phyloP scores from a whole-genome alignment of 1,140 invertebrate species.

The Drosophila tristis region DNA sequence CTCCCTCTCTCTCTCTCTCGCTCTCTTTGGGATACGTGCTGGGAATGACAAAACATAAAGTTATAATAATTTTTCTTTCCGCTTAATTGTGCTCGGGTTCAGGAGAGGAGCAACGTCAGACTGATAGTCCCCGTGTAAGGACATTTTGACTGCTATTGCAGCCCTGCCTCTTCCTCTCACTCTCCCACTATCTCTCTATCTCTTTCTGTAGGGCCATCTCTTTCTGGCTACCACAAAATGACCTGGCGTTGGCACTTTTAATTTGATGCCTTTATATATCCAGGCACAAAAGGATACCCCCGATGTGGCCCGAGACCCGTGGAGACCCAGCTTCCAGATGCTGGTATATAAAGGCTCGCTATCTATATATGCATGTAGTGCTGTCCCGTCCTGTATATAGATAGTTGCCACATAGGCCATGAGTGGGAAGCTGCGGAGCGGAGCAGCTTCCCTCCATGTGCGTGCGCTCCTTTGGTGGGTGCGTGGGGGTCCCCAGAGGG shows the following conservation, averaged over 20 bases:
- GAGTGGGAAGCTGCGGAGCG: background rate
- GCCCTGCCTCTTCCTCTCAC: conserved; percentile 5
- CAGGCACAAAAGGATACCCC: conserved; percentile 42
- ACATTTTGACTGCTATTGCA: conserved; percentile 27
- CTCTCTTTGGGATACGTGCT: conserved; percentile 48
- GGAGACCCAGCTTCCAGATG: conserved; percentile 26
- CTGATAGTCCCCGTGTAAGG: conserved; percentile 68
- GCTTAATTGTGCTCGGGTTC: conserved; percentile 75
- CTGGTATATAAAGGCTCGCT: conserved; percentile 6
- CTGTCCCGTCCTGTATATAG: conserved; percentile 19
- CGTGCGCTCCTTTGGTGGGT: conserved; percentile 45
- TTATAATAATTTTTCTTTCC: conserved; percentile 84
- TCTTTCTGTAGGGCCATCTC: background rate
- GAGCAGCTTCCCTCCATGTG: conserved; percentile 49
- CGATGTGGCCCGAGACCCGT: background rate
- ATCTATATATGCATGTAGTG: conserved; percentile 24
- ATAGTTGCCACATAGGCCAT: conserved; percentile 18
- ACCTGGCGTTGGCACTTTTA: conserved; percentile 73
- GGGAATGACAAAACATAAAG: conserved; percentile 81
- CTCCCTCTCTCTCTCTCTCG: background rate
- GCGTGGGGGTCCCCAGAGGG: conserved; percentile 19
- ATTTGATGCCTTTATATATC: conserved; percentile 80
- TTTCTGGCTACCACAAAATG: conserved; percentile 34
- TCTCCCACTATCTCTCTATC: background rate
- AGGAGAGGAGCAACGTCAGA: conserved; percentile 42